phyloP scores from a whole-genome alignment of 1,140 invertebrate species.

The Pararge aegeria region DNA sequence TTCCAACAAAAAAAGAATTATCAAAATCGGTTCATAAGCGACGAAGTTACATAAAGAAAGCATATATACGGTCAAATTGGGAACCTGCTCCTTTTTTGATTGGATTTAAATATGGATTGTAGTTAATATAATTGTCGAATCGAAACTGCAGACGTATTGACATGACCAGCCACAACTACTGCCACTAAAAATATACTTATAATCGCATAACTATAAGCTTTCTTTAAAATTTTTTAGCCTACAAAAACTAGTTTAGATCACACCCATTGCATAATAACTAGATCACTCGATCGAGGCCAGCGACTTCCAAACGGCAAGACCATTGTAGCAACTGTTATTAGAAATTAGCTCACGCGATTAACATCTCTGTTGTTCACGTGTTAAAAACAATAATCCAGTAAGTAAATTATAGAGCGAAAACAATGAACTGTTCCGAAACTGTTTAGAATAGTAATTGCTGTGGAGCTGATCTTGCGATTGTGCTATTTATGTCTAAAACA shows the following conservation, averaged over 20 bases:
- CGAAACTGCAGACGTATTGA: no score
- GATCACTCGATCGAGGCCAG: conserved; percentile 47
- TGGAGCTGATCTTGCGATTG: neutral
- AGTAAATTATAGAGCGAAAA: neutral
- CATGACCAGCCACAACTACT: no score
- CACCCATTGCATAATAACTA: conserved; percentile 45
- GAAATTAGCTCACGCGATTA: conserved; percentile 15
- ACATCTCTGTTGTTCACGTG: neutral
- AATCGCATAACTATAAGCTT: conserved; percentile 19
- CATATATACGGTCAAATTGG: no score
- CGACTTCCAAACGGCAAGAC: conserved; percentile 23
- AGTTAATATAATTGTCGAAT: no score
- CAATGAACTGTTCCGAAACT: neutral
- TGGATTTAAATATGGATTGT: no score
- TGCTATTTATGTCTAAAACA: neutral
- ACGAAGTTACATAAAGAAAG: no score
- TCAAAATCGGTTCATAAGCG: no score
- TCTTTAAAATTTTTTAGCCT: conserved; percentile 28
- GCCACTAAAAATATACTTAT: neutral
- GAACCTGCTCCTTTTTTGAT: no score
- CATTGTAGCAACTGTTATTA: conserved; percentile 5
- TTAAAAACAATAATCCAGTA: conserved; percentile 11
- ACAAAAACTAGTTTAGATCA: conserved; percentile 27
- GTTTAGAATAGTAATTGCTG: neutral
- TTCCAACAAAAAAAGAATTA: no score